Base-by-base conservation (phyloP, 1,140 invertebrate genomes). In the Lepidotrigona ventralis region DNA sequence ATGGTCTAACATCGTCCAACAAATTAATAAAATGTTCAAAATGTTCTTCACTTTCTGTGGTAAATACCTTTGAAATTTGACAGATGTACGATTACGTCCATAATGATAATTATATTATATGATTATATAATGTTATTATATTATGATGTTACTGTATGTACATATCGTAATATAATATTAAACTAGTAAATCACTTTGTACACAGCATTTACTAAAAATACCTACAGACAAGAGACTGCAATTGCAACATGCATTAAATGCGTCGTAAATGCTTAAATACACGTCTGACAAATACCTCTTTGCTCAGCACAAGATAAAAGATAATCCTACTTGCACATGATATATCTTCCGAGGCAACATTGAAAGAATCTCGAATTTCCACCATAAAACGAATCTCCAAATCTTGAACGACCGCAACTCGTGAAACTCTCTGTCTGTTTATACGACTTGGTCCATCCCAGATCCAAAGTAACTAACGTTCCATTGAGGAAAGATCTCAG, bases 401-500 rank as follows among this genome's bases (percentile, higher is more conserved):
- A 66, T 17, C 19, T 39, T 6, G 21, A 29, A 54, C 21, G 8
- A 64, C 1, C 1, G 21, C 11, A 23, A 19, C n/a, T n/a, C 1
- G 14, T 64, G 21, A 21, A 64, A 63, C n/a, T 9, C 6, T 33
- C 0, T 9, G 2, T 12, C 39, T 33, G 39, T 79, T 60, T 72
- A 72, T 72, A 54, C 70, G 72, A 75, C 3, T 8, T 33, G 46
- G 39, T 82, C 70, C 60, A 60, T 14, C n/a, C 60, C n/a, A 46
- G 58, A 26, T 19, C 0, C 6, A 6, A 14, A 39, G 14, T 77
- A 86, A 85, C 69, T 17, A 56, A 19, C 69, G 63, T 60, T 68
- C 19, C 19, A 60, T 71, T 46, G 39, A 71, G 58, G 46, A 29
- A 51, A 73, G 73, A 85, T 71, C 76, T 60, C 68, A 14, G 58